Percentiles rank a stretch among this genome's conserved stretches.
Conservation (phyloP, 1,140 invertebrate genomes). For the Drosophila paulistorum region DNA sequence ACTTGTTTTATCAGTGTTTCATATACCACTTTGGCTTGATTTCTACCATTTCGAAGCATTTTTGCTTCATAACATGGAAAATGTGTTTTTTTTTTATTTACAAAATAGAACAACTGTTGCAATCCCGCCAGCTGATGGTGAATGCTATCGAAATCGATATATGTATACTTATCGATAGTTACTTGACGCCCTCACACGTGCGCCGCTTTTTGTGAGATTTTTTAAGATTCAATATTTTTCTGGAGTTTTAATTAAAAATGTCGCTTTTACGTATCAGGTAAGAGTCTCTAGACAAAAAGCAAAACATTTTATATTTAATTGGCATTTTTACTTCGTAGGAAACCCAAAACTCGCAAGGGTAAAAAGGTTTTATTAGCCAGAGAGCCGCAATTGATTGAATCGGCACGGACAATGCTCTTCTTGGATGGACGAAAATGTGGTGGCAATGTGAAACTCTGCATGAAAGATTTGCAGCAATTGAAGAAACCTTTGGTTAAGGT, state of each 20-base stretch:
- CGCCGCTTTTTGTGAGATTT: constrained; percentile 25
- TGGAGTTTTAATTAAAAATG: constrained; percentile 50
- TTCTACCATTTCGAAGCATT: constrained; percentile 59
- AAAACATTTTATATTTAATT: neutral
- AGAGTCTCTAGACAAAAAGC: neutral
- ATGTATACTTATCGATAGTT: neutral
- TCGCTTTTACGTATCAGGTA: constrained; percentile 77
- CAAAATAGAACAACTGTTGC: constrained; percentile 30
- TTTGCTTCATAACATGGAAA: constrained; percentile 36
- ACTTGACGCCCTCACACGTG: constrained; percentile 55
- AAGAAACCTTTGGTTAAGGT: constrained; percentile 93
- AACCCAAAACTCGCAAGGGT: constrained; percentile 94
- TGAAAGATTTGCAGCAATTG: constrained; percentile 95
- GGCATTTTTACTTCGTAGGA: constrained; percentile 77
- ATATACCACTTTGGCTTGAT: constrained; percentile 34
- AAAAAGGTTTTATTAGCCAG: constrained; percentile 92
- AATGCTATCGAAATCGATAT: neutral
- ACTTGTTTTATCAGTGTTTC: constrained; percentile 15
- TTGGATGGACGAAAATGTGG: constrained; percentile 94
- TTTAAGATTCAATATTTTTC: constrained; percentile 15
- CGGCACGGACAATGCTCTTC: constrained; percentile 92
- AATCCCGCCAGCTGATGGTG: neutral
- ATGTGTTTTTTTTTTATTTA: constrained; percentile 15
- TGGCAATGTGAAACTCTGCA: constrained; percentile 87
- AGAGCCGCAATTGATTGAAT: constrained; percentile 95